These are phyloP conservation scores for Oscheius sp. DNA, from an alignment of 2,888 invertebrate genomes.

Conservation along the genomic window DNA sequence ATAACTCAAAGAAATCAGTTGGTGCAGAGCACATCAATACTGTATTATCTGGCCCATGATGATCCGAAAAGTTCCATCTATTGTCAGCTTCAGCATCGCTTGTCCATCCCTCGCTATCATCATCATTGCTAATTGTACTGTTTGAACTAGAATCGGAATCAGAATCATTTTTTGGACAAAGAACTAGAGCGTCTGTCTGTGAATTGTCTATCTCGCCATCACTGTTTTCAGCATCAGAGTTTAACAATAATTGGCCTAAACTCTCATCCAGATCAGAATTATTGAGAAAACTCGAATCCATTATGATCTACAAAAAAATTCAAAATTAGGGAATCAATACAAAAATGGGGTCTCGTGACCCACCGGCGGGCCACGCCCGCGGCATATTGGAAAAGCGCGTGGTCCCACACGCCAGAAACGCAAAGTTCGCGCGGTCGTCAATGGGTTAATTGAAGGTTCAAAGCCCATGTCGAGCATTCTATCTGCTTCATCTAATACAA, in stretches of 20 bases:
- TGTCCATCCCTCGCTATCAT: neutral
- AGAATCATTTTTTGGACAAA: too few relatives aligned
- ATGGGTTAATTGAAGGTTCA: slow-evolving; percentile 77
- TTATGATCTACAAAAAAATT: neutral
- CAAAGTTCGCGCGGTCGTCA: too few relatives aligned
- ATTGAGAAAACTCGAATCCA: neutral
- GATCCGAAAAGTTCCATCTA: neutral
- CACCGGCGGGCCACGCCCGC: too few relatives aligned
- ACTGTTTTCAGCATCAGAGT: neutral
- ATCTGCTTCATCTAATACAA: slow-evolving; percentile 85
- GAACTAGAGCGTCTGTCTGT: too few relatives aligned
- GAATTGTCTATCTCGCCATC: too few relatives aligned
- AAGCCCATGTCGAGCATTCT: slow-evolving; percentile 76
- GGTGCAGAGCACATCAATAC: too few relatives aligned
- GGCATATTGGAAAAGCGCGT: too few relatives aligned
- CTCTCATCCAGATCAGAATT: neutral
- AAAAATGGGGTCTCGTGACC: too few relatives aligned
- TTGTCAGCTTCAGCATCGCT: neutral
- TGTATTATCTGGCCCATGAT: too few relatives aligned
- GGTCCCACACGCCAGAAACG: too few relatives aligned
- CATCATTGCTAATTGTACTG: neutral
- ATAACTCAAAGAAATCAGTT: neutral
- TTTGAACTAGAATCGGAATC: neutral
- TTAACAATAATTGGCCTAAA: neutral
- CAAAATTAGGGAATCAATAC: too few relatives aligned